Evolutionary conservation across 2,888 invertebrate species (phyloP).

Genomic region (Pasiphila rectangulata): DNA sequence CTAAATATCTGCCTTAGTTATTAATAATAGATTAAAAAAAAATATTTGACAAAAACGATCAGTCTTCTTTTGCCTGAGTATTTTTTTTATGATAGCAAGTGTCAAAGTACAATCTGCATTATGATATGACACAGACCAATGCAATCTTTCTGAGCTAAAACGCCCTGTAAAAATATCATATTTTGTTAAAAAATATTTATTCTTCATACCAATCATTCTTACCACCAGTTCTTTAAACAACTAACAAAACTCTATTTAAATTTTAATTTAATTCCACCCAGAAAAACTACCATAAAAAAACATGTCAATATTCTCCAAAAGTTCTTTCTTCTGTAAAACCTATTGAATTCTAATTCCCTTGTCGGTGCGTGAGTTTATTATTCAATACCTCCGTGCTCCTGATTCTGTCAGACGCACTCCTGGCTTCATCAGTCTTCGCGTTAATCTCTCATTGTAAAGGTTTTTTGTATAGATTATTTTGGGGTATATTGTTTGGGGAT

Average conservation of each 20-base stretch:
- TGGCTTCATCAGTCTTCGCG: constrained; percentile 67
- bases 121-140: no score
- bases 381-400: constrained; percentile 55
- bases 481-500: constrained; percentile 39
- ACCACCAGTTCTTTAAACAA: no score
- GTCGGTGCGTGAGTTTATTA: constrained; percentile 55
- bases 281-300: neutral
- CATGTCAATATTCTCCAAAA: neutral
- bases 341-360: constrained; percentile 40
- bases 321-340: constrained; percentile 22
- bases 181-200: no score
- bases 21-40: no score
- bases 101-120: no score
- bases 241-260: neutral
- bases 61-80: no score
- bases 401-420: constrained; percentile 67
- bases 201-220: no score
- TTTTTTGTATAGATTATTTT: constrained; percentile 56
- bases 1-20: no score
- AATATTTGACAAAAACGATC: no score
- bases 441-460: constrained; percentile 66
- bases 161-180: no score
- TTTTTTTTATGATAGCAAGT: no score
- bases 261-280: neutral
- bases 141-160: no score